Conservation (phyloP, 2,113 vertebrate genomes). For the Sylvilagus bachmani region DNA sequence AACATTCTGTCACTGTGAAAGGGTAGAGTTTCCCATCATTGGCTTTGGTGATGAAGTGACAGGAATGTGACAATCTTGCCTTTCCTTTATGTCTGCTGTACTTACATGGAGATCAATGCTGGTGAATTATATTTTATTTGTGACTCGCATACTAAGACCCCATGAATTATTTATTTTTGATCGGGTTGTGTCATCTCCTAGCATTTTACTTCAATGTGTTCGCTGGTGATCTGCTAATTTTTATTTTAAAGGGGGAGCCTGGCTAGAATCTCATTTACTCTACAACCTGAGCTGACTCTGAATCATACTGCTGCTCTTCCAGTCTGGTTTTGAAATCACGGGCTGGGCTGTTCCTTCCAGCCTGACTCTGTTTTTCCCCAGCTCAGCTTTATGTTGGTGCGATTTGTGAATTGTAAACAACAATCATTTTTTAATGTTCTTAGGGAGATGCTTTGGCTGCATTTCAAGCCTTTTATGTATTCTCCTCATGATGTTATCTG, state of each 20-base stretch:
- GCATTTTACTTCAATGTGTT: slow-evolving; percentile 58
- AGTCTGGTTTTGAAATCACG: slow-evolving; percentile 16
- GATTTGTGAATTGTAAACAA: slow-evolving; percentile 86
- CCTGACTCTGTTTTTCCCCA: slow-evolving; percentile 50
- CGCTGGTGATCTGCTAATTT: slow-evolving; percentile 68
- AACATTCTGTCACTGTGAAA: slow-evolving; percentile 34
- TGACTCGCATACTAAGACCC: slow-evolving; percentile 60
- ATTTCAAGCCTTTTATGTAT: slow-evolving; percentile 88
- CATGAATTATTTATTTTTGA: slow-evolving; percentile 80
- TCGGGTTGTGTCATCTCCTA: slow-evolving; percentile 38
- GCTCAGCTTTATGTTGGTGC: slow-evolving; percentile 74
- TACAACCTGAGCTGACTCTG: background rate
- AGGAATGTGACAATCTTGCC: background rate
- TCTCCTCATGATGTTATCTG: slow-evolving; percentile 86
- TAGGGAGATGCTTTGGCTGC: slow-evolving; percentile 86
- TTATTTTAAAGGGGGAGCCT: slow-evolving; percentile 57
- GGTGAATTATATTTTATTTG: slow-evolving; percentile 53
- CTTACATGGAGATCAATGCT: slow-evolving; percentile 56
- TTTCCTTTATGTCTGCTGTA: slow-evolving; percentile 60
- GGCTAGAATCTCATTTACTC: slow-evolving; percentile 10
- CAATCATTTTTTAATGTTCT: slow-evolving; percentile 86
- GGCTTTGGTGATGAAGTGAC: background rate
- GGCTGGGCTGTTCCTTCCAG: slow-evolving; percentile 55
- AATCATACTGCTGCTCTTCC: background rate
- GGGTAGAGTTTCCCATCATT: slow-evolving; percentile 51